These are phyloP conservation scores for Porites australiensis DNA, from an alignment of 64 coral and sea anemone species.

Conservation along the genomic window DNA sequence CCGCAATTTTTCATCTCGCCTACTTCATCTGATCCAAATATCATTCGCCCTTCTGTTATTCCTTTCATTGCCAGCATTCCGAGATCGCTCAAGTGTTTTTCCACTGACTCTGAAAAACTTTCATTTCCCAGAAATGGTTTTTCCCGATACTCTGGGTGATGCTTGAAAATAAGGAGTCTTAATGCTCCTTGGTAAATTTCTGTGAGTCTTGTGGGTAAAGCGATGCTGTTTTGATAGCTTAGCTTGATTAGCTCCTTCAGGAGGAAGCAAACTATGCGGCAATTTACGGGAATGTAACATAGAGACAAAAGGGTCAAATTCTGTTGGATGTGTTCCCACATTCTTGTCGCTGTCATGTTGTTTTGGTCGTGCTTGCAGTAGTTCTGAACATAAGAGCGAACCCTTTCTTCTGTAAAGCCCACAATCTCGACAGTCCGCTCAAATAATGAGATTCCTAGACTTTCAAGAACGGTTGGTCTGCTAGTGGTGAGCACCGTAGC, in stretches of 20 bases:
- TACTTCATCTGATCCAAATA: constrained; percentile 54
- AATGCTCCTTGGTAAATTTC: constrained; percentile 57
- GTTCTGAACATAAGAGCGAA: not conserved
- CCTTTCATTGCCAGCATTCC: constrained; percentile 33
- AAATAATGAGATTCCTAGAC: not conserved
- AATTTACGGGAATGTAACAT: constrained; percentile 75
- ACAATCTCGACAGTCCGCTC: constrained; percentile 24
- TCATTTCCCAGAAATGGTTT: not conserved
- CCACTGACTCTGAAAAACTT: not conserved
- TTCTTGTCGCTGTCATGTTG: not conserved
- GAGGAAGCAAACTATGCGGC: constrained; percentile 59
- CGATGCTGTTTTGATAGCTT: not conserved
- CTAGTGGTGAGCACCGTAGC: constrained; percentile 24
- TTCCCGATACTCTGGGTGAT: constrained; percentile 2
- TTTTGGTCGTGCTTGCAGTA: constrained; percentile 1
- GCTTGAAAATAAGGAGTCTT: constrained; percentile 39
- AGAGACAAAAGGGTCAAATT: constrained; percentile 55
- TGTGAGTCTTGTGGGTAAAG: constrained; percentile 32
- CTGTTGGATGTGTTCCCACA: constrained; percentile 40
- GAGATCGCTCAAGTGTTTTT: constrained; percentile 7
- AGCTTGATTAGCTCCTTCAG: constrained; percentile 7
- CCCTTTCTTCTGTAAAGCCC: constrained; percentile 50
- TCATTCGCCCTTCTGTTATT: constrained; percentile 40
- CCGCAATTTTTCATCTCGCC: constrained; percentile 9
- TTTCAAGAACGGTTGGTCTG: constrained; percentile 6